Conservation (phyloP, 2,113 vertebrate genomes). For the Albula glossodonta region DNA sequence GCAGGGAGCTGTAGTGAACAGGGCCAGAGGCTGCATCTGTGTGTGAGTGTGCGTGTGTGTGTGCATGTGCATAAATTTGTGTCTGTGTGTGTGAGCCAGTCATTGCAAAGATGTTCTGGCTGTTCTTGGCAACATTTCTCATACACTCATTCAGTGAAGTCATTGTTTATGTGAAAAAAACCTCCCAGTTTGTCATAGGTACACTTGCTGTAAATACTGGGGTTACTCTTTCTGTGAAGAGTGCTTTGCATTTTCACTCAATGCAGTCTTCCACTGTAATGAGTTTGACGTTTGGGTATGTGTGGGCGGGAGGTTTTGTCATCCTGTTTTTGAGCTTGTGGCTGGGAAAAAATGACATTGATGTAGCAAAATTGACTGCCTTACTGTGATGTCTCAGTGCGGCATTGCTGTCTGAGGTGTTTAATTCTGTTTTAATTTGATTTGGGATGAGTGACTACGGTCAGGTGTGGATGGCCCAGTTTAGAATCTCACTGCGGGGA, state of each 20-base stretch:
- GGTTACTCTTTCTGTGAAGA: too few species aligned
- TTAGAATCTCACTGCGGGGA: too few species aligned
- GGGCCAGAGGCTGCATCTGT: not conserved
- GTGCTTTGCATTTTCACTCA: not conserved
- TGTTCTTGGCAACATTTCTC: not conserved
- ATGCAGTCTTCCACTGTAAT: not conserved
- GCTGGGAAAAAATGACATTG: not conserved
- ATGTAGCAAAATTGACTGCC: not conserved
- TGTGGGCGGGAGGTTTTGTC: not conserved
- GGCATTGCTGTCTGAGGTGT: not conserved
- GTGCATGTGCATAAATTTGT: not conserved
- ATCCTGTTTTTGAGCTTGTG: not conserved
- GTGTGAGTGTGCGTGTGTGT: not conserved
- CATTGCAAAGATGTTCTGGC: not conserved
- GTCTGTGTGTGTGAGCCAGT: not conserved
- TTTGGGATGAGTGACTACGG: not conserved
- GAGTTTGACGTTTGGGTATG: not conserved
- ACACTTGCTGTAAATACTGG: too few species aligned
- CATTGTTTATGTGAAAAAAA: not conserved
- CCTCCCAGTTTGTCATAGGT: not conserved
- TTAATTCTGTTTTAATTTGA: slow-evolving; percentile 19
- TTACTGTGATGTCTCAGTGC: not conserved
- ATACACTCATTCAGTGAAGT: not conserved
- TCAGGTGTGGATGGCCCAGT: not conserved
- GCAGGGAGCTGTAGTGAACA: not conserved